Conservation (phyloP, 92 coral and sea anemone genomes). For the Heteractis magnifica region DNA sequence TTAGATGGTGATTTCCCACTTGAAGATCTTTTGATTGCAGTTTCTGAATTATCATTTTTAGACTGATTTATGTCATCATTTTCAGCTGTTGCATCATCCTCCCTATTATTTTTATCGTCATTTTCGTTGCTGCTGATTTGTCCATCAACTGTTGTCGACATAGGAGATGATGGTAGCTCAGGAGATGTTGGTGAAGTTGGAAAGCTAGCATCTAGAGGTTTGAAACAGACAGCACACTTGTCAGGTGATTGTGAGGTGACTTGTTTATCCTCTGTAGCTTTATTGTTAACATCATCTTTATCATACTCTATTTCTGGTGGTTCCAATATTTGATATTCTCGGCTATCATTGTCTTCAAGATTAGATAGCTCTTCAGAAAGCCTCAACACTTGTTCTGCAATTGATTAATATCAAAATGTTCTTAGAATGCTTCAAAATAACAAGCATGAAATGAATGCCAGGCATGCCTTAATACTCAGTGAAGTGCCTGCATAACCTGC, state of each 20-base stretch:
- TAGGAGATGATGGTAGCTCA: constrained; percentile 55
- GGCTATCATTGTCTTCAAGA: constrained; percentile 16
- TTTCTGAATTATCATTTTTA: constrained; percentile 44
- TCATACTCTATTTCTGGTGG: constrained; percentile 21
- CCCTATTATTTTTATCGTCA: not conserved
- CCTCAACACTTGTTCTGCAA: constrained; percentile 60
- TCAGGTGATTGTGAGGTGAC: not conserved
- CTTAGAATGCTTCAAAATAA: not conserved
- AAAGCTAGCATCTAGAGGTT: not conserved
- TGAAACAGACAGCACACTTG: not conserved
- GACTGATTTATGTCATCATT: constrained; percentile 15
- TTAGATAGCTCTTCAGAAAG: constrained; percentile 54
- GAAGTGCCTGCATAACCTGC: too few species aligned
- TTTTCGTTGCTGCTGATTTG: constrained; percentile 3
- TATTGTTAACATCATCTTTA: not conserved
- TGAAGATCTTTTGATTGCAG: constrained; percentile 74
- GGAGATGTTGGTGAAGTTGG: constrained; percentile 25
- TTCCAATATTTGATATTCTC: constrained; percentile 58
- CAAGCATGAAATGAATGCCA: not conserved
- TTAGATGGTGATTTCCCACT: constrained; percentile 90
- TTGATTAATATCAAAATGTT: not conserved
- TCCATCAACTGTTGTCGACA: constrained; percentile 45
- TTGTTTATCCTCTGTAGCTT: not conserved
- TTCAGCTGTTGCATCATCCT: not conserved
- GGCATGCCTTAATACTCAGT: too few species aligned